A percentile compares a stretch with the other conserved stretches of the same genome.
Evolutionary conservation across 1,140 invertebrate species (phyloP).

Genomic region (Pseudomyrmex flavicornis): DNA sequence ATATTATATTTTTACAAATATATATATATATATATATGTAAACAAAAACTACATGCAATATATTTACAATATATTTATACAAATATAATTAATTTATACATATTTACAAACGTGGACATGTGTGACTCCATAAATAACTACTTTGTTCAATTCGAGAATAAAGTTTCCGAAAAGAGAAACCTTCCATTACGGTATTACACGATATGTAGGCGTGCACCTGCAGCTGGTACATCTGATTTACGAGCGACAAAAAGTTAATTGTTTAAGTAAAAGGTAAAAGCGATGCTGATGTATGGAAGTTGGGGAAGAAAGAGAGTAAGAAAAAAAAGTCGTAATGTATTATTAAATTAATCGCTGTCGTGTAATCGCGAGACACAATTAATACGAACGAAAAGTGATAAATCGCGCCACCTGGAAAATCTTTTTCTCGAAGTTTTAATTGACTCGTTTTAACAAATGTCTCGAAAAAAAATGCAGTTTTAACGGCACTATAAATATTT

Average conservation of each 20-base stretch:
- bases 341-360: slow-evolving; percentile 58
- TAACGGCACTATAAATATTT: background rate
- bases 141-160: background rate
- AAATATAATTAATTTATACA: too few species aligned
- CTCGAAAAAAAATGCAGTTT: too few species aligned
- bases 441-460: too few species aligned
- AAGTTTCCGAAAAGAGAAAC: slow-evolving; percentile 1
- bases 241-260: slow-evolving; percentile 47
- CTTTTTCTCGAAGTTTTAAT: background rate
- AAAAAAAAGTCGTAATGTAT: slow-evolving; percentile 13
- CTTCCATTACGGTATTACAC: background rate
- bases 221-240: slow-evolving; percentile 18
- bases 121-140: slow-evolving; percentile 3
- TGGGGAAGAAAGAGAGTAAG: background rate
- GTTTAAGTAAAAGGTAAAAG: slow-evolving; percentile 41
- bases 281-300: background rate
- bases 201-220: slow-evolving; percentile 7
- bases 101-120: background rate
- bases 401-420: slow-evolving; percentile 20
- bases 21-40: too few species aligned
- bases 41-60: too few species aligned
- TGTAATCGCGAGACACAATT: slow-evolving; percentile 7
- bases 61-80: too few species aligned
- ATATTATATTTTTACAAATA: too few species aligned
- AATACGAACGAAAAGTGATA: slow-evolving; percentile 42